Base-by-base conservation (phyloP, 2,888 invertebrate genomes). In the Villa cingulata region DNA sequence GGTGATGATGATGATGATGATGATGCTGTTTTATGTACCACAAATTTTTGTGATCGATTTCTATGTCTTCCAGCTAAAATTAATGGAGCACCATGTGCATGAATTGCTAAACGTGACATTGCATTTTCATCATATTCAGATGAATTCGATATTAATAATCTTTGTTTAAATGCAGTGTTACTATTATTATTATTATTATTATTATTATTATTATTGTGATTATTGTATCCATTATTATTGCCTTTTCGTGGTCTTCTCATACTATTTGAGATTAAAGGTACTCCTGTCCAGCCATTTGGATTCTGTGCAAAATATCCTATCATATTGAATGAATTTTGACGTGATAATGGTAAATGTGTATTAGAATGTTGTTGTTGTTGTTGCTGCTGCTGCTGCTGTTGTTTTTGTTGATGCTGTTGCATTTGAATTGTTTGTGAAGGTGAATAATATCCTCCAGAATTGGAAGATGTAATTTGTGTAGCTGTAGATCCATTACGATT, bases 71-170 rank as follows among this genome's bases (percentile, higher is more conserved):
- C 77, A 57, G 83, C 73, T 51, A 86, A 74, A 55, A 88, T 84
- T 52, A 89, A 72, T n/a, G 89, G 88, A 40, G 83, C 84, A 39
- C 88, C 88, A 64, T 86, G 86, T 6, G 86, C 84, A 66, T 88
- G 87, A 60, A 84, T 81, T 15, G 86, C 86, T 53, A 88, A 68
- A 58, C 83, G 78, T 12, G 86, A 79, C 53, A 87, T 76, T 15
- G 59, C 54, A 43, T 50, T 57, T 15, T 56, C 53, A 51, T 58
- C 57, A 41, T 54, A 58, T 18, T 58, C 58, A 14, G 48, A 43
- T 15, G 52, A 49, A 41, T 27, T 42, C 50, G 46, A 19, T 37
- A 38, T 44, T 37, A 44, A 46, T 40, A 50, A 41, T 36, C 43
- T 34, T 19, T 49, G 45, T 29, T 52, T 49, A 37, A 29, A 19